These are phyloP conservation scores for Protonemura montana DNA, from an alignment of 2,888 invertebrate genomes.

Conservation along the genomic window DNA sequence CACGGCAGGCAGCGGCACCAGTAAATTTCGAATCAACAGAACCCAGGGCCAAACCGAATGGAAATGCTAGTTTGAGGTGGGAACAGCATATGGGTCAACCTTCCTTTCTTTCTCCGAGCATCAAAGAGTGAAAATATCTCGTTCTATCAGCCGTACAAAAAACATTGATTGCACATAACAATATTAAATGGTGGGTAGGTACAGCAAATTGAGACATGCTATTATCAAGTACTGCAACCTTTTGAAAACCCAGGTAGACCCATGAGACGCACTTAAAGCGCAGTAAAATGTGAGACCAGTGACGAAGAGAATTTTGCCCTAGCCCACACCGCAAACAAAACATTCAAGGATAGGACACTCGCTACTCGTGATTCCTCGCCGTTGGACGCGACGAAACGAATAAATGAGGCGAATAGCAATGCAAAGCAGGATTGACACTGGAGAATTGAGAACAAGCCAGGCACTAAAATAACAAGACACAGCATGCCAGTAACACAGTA, in stretches of 20 bases:
- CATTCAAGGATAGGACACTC: not conserved
- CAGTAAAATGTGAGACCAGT: not conserved
- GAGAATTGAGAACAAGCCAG: not conserved
- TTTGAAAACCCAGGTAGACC: not conserved
- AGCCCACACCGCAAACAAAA: not conserved
- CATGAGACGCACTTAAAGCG: not conserved
- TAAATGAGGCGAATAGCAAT: not conserved
- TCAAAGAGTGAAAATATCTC: slow-evolving; percentile 5
- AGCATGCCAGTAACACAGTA: not conserved
- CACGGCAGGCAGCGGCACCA: not conserved
- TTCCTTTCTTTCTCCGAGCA: not conserved
- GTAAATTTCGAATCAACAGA: slow-evolving; percentile 28
- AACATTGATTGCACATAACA: not conserved
- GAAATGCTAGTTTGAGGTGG: slow-evolving; percentile 7
- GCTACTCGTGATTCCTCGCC: not conserved
- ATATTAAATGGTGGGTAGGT: not conserved
- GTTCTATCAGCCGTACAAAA: not conserved
- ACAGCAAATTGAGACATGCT: not conserved
- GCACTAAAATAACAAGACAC: not conserved
- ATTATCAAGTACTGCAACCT: not conserved
- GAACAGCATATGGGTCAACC: slow-evolving; percentile 5
- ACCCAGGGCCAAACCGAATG: slow-evolving; percentile 31
- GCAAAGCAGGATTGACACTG: not conserved
- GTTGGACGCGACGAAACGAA: not conserved
- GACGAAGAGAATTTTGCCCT: not conserved